Base-by-base conservation (phyloP, 2,797 vertebrate species). In the Chrosomus eos region DNA sequence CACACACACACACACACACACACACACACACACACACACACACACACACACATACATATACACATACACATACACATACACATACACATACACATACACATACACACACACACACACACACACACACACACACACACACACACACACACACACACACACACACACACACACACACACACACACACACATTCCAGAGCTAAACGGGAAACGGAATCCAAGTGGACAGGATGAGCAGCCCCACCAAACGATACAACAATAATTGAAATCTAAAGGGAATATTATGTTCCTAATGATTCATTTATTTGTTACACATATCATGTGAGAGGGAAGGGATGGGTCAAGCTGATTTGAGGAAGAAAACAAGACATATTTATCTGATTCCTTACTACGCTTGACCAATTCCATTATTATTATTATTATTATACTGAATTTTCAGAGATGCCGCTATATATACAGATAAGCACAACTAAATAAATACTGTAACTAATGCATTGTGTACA, bases 191-290 rank as follows among this genome's bases (percentile, higher is more conserved):
- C 40, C 48, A 40, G 36, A 70, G 31, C 33, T 53, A 51, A 3
- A 77, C 64, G 72, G 76, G 79, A 87, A 83, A 78, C 64, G 81
- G 77, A 86, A 85, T 77, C 53, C 38, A 48, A 83, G 38, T 0
- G 19, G 18, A 84, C 64, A 88, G 84, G 84, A 89, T 86, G 70
- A 4, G 19, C 45, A 75, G 48, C 71, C 36, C 62, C 33, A 13
- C 60, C 60, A 76, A 81, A 80, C 5, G 3, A 83, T 26, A 51
- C 11, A 19, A 75, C 36, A 7, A 66, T 53, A 8, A n/a, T 3
- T 48, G 1, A 62, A 73, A n/a, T 62, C 40, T 82, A 5, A 5
- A 23, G 26, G 53, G 70, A 62, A 70, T 81, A 53, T 18, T 18
- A 28, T 81, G 14, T 40, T 71, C n/a, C 16, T 43, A 81, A 58